Percentiles rank a stretch among this genome's conserved stretches.
Conservation (phyloP, 2,888 invertebrate species). For the Stenodera caucasica region DNA sequence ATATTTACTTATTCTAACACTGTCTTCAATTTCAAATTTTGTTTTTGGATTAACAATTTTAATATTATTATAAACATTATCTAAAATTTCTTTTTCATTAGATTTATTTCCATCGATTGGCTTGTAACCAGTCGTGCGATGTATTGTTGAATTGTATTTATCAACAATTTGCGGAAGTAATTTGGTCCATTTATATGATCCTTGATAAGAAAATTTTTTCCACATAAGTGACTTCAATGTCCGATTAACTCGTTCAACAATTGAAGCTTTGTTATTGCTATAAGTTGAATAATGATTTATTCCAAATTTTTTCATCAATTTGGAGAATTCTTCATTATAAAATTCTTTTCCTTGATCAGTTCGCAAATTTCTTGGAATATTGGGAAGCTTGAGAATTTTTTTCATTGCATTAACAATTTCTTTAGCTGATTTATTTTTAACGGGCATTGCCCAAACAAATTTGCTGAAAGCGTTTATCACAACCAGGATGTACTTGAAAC, state of each 20-base stretch:
- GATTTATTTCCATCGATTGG: slow-evolving; percentile 11
- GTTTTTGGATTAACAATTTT: slow-evolving; percentile 18
- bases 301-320: slow-evolving; percentile 18
- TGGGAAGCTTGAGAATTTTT: not conserved
- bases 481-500: slow-evolving; percentile 41
- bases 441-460: slow-evolving; percentile 43
- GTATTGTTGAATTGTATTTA: slow-evolving; percentile 19
- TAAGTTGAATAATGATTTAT: slow-evolving; percentile 25
- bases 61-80: slow-evolving; percentile 18
- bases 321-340: slow-evolving; percentile 17
- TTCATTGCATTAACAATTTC: slow-evolving; percentile 29
- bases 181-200: slow-evolving; percentile 32
- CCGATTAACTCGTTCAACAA: slow-evolving; percentile 20
- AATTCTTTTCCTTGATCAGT: slow-evolving; percentile 27
- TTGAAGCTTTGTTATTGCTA: slow-evolving; percentile 3
- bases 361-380: slow-evolving; percentile 26
- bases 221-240: slow-evolving; percentile 28
- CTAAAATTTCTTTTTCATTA: slow-evolving; percentile 17
- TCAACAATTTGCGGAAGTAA: slow-evolving; percentile 19
- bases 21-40: slow-evolving; percentile 38
- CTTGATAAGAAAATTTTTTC: slow-evolving; percentile 36
- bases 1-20: slow-evolving; percentile 42
- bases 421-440: slow-evolving; percentile 40
- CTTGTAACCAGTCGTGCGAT: slow-evolving; percentile 11
- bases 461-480: slow-evolving; percentile 47